Percentiles rank a stretch among this genome's conserved stretches.
Evolutionary conservation across 2,888 invertebrate species (phyloP).

Genomic region (Adineta ricciae): DNA sequence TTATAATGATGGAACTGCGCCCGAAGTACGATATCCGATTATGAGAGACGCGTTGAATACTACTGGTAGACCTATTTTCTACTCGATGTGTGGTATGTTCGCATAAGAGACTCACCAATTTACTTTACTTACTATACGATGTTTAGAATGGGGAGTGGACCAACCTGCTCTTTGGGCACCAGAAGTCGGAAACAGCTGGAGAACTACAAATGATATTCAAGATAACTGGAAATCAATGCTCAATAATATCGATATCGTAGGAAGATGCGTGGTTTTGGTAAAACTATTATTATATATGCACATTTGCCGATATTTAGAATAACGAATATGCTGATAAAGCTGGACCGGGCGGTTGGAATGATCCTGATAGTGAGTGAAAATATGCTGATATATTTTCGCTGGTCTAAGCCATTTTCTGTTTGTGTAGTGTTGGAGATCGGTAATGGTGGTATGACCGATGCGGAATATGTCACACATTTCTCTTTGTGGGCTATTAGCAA

Average conservation of each 20-base stretch:
- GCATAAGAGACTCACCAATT: not conserved
- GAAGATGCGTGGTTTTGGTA: too few relatives aligned
- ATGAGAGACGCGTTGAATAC: not conserved
- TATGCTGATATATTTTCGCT: not conserved
- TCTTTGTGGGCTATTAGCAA: not conserved
- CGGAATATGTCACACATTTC: not conserved
- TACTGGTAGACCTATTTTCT: not conserved
- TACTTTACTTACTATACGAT: not conserved
- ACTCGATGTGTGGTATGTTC: not conserved
- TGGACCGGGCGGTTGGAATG: not conserved
- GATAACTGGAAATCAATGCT: not conserved
- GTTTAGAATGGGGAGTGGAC: not conserved
- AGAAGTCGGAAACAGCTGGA: not conserved
- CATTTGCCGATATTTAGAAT: not conserved
- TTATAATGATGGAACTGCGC: not conserved
- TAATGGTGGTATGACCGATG: not conserved
- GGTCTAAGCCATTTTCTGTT: not conserved
- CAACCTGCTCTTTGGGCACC: not conserved
- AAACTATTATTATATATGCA: too few relatives aligned
- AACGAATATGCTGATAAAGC: not conserved
- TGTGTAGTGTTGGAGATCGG: not conserved
- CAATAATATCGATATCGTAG: not conserved
- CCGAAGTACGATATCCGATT: not conserved
- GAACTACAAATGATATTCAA: not conserved
- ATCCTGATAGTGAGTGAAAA: not conserved